A percentile compares a stretch with the other conserved stretches of the same genome.
Conservation (phyloP, 2,797 vertebrate species). For the Sebastes iracundus region DNA sequence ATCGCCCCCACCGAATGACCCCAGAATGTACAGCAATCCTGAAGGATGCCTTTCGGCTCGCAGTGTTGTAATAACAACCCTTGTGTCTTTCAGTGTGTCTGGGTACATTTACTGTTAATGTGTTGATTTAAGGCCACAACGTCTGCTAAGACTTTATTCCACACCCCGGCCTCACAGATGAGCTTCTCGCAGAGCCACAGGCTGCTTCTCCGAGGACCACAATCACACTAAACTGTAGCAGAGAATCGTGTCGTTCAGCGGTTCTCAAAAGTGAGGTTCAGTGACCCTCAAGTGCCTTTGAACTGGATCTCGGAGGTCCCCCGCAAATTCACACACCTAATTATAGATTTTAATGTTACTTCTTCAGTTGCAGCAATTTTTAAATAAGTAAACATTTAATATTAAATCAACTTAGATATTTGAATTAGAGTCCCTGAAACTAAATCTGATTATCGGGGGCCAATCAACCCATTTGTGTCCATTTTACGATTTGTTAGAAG, state of each 20-base stretch:
- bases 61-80: conserved; percentile 46
- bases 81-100: conserved; percentile 58
- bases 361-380: background rate
- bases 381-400: background rate
- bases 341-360: background rate
- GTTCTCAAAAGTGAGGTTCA: conserved; percentile 4
- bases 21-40: conserved; percentile 25
- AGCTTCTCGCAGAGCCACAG: conserved; percentile 42
- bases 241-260: conserved; percentile 20
- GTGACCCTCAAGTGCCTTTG: background rate
- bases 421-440: background rate
- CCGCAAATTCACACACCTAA: background rate
- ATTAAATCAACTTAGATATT: background rate
- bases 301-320: background rate
- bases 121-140: conserved; percentile 79
- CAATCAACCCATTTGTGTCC: background rate
- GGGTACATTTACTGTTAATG: conserved; percentile 73
- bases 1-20: conserved; percentile 32
- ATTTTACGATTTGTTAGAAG: background rate
- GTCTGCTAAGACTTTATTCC: conserved; percentile 72
- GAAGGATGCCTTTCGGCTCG: conserved; percentile 44
- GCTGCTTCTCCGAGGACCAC: conserved; percentile 39
- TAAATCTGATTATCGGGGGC: background rate
- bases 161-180: conserved; percentile 58
- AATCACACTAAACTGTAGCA: conserved; percentile 52